A percentile compares a stretch with the other conserved stretches of the same genome.
phyloP scores from a whole-genome alignment of 2,888 invertebrate genomes.

The Biston stratarius region DNA sequence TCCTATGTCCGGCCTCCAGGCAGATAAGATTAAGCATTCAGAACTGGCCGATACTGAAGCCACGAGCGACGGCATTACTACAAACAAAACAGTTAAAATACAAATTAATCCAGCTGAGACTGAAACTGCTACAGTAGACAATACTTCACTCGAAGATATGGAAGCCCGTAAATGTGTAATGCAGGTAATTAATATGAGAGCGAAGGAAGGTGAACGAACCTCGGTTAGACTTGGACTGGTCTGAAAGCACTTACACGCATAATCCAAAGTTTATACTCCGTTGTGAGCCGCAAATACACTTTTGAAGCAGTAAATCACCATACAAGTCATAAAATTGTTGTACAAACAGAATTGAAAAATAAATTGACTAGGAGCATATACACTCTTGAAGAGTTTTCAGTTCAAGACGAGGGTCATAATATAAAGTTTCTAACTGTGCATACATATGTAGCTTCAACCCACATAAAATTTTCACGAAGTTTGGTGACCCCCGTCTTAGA shows the following conservation, averaged over 20 bases:
- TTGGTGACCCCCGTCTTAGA: conserved; percentile 56
- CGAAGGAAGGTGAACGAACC: conserved; percentile 64
- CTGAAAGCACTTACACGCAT: conserved; percentile 69
- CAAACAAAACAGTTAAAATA: conserved; percentile 28
- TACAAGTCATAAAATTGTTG: conserved; percentile 60
- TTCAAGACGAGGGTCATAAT: conserved; percentile 16
- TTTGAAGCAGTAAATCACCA: conserved; percentile 68
- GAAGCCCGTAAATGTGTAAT: conserved; percentile 39
- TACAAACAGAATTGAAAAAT: conserved; percentile 66
- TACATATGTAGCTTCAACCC: conserved; percentile 45
- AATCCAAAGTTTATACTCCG: conserved; percentile 65
- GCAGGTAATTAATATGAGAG: conserved; percentile 38
- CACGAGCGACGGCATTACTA: conserved; percentile 39
- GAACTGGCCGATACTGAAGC: conserved; percentile 50
- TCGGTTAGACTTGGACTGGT: conserved; percentile 60
- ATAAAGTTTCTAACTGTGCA: conserved; percentile 39
- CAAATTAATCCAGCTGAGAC: conserved; percentile 9
- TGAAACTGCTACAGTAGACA: neutral
- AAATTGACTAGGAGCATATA: conserved; percentile 30
- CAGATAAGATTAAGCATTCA: conserved; percentile 79
- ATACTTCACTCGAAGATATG: conserved; percentile 10
- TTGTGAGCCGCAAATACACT: conserved; percentile 68
- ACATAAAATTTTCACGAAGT: conserved; percentile 62
- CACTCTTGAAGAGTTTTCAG: conserved; percentile 24
- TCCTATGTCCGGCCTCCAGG: conserved; percentile 85